Evolutionary conservation across 2,113 vertebrate species (phyloP), one percentile per base, ranked within the genome.

Genomic region (Macaca mulatta): DNA sequence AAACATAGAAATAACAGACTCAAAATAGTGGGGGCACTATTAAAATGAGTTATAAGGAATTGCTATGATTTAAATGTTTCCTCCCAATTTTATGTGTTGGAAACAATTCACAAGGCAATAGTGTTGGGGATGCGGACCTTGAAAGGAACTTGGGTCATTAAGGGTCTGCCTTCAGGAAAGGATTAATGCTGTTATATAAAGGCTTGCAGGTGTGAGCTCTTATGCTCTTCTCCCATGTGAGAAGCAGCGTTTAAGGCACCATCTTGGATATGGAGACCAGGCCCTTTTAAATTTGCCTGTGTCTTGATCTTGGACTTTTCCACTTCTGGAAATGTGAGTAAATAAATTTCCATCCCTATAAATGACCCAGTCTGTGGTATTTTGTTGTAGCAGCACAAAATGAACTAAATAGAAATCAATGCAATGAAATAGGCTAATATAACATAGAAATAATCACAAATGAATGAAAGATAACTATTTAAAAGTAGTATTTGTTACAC

Each of bases 231-330:
- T 88, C 23, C 2, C 14, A 45, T 55, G 4, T 67, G 32, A 55
- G 32, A 12, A 32, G 38, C 25, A 22, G 5, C 2, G 7, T 57
- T 96, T 8, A 64, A 32, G 64, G 2, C 18, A 12, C 2, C 18
- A 69, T 32, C 11, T 25, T 16, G 50, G 22, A 30, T 40, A 4
- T 4, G 5, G 8, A 52, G 23, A 32, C 5, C 57, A 6, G 20
- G 16, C 1, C 55, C 9, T 83, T 43, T 13, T 10, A 61, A 35
- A 50, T 2, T 1, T 32, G 1, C 5, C 13, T 12, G 6, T 3
- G 4, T 83, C 43, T n/a, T 89, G 17, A 89, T 55, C 12, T 64
- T 27, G 7, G 45, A 10, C 2, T 40, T 89, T 16, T 3, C 27
- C 27, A 9, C 9, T 43, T 77, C 25, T 3, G 57, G 12, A 89